phyloP scores from a whole-genome alignment of 2,113 vertebrate genomes.

The Myiozetetes cayanensis region DNA sequence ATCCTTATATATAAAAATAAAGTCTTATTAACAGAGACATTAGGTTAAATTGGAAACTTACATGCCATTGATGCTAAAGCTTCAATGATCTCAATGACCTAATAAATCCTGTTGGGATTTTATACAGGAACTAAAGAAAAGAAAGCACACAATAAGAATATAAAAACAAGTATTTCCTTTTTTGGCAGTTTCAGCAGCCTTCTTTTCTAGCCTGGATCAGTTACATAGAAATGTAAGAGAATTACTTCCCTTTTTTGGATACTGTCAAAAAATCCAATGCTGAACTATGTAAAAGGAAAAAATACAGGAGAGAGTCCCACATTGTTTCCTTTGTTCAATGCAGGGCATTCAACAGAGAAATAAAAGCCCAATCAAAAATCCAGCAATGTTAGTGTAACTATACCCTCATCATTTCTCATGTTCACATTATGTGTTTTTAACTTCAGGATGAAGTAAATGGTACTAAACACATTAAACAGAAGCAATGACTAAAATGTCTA shows the following conservation, averaged over 20 bases:
- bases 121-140: neutral
- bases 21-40: neutral
- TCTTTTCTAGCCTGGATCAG: neutral
- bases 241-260: constrained; percentile 39
- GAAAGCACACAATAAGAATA: neutral
- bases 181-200: neutral
- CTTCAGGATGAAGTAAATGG: neutral
- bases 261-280: neutral
- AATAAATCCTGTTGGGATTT: neutral
- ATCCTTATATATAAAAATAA: neutral
- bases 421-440: neutral
- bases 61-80: neutral
- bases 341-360: neutral
- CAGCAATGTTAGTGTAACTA: neutral
- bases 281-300: neutral
- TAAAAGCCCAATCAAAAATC: neutral
- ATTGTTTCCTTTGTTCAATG: neutral
- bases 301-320: neutral
- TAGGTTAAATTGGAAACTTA: neutral
- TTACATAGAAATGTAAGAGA: neutral
- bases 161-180: neutral
- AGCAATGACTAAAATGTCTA: neutral
- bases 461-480: neutral
- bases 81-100: neutral
- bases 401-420: neutral